These are phyloP conservation scores for Deroptyus accipitrinus DNA, from an alignment of 2,113 vertebrate species.

Conservation along the genomic window DNA sequence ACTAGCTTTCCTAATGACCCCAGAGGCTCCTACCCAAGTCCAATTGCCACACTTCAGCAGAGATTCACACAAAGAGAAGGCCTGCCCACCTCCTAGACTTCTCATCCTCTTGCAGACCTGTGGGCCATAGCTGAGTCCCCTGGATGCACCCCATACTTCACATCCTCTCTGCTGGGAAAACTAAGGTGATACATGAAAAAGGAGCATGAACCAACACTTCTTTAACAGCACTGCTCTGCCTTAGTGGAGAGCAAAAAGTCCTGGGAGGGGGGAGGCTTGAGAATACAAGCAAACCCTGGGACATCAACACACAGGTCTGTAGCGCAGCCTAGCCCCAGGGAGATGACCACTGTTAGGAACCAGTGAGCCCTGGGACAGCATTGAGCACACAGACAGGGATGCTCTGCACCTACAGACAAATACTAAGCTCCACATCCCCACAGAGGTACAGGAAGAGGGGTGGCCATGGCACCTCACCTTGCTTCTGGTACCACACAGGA, in stretches of 20 bases:
- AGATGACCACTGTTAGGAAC: neutral
- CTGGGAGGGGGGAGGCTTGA: neutral
- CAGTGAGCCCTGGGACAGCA: fast-evolving
- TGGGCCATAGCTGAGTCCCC: neutral
- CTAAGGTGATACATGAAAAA: fast-evolving
- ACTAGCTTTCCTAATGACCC: neutral
- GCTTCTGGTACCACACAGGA: neutral
- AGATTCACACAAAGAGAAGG: neutral
- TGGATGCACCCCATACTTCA: neutral
- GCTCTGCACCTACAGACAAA: neutral
- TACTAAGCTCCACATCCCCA: neutral
- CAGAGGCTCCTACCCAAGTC: neutral
- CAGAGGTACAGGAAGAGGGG: neutral
- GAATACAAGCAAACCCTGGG: neutral
- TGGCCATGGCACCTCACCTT: neutral
- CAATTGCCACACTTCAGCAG: neutral
- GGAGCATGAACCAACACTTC: neutral
- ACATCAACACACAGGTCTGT: neutral
- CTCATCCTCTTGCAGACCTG: neutral
- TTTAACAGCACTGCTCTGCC: neutral
- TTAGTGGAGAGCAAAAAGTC: neutral
- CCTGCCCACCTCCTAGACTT: neutral
- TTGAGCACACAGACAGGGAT: fast-evolving
- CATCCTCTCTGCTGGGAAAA: neutral
- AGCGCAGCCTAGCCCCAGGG: neutral